Conservation (phyloP, 2,113 vertebrate genomes). For the Otis tarda region DNA sequence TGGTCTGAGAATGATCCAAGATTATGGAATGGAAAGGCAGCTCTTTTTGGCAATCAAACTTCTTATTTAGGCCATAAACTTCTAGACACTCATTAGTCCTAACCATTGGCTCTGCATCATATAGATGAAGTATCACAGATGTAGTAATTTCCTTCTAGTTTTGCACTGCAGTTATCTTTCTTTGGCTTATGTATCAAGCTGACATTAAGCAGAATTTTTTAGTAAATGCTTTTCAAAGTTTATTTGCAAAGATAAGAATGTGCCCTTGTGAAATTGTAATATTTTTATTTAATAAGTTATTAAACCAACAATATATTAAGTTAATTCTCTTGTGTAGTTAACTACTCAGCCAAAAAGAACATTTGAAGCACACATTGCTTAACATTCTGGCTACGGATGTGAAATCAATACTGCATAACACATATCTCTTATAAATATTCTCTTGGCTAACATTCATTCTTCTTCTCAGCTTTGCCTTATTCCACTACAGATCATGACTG, state of each 20-base stretch:
- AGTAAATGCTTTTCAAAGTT: not conserved
- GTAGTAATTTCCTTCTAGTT: not conserved
- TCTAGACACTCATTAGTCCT: not conserved
- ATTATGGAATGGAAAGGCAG: not conserved
- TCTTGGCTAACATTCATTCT: slow-evolving; percentile 5
- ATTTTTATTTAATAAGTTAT: not conserved
- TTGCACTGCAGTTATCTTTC: not conserved
- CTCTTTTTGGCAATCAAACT: not conserved
- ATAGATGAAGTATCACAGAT: not conserved
- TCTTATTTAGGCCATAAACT: not conserved
- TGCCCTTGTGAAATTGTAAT: not conserved
- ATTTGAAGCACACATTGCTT: not conserved
- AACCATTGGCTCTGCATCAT: not conserved
- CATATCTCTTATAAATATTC: not conserved
- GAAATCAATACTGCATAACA: slow-evolving; percentile 23
- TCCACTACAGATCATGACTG: slow-evolving; percentile 15
- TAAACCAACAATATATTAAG: not conserved
- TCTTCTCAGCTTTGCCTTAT: slow-evolving; percentile 22
- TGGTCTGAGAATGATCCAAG: not conserved
- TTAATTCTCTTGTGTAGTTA: not conserved
- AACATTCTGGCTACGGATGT: not conserved
- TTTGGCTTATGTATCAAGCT: not conserved
- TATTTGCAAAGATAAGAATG: not conserved
- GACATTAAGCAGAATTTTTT: not conserved
- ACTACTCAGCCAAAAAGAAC: slow-evolving; percentile 14